Percentiles rank a stretch among this genome's conserved stretches.
phyloP scores from a whole-genome alignment of 2,888 invertebrate genomes.

The Dione vanillae region DNA sequence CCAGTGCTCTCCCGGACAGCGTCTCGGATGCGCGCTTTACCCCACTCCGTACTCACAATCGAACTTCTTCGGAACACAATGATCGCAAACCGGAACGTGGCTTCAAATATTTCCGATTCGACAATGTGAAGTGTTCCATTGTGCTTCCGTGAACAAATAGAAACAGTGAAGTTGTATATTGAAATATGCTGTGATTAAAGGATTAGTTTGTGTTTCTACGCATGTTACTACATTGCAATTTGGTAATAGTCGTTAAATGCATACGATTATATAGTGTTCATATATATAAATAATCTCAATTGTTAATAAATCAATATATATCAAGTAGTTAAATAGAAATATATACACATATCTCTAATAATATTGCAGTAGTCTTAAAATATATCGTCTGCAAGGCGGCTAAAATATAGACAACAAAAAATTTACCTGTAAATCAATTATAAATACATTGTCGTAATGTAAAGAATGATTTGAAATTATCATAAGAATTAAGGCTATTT shows the following conservation, averaged over 20 bases:
- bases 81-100: slow-evolving; percentile 58
- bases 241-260: slow-evolving; percentile 24
- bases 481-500: not conserved
- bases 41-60: slow-evolving; percentile 40
- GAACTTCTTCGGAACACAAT: slow-evolving; percentile 59
- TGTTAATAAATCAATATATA: too few species aligned
- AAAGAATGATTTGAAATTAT: not conserved
- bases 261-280: not conserved
- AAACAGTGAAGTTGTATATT: slow-evolving; percentile 12
- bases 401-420: not conserved
- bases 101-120: slow-evolving; percentile 56
- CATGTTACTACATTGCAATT: slow-evolving; percentile 32
- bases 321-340: too few species aligned
- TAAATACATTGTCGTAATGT: not conserved
- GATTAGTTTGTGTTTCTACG: slow-evolving; percentile 35
- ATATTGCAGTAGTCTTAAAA: not conserved
- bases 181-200: slow-evolving; percentile 37
- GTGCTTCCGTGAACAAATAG: slow-evolving; percentile 29
- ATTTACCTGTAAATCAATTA: not conserved
- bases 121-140: slow-evolving; percentile 61
- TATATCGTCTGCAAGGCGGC: not conserved
- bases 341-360: not conserved
- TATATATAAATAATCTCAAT: not conserved
- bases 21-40: slow-evolving; percentile 49
- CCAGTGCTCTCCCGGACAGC: slow-evolving; percentile 65